These are phyloP conservation scores for Albula goreensis DNA, from an alignment of 2,113 vertebrate species.

Conservation along the genomic window DNA sequence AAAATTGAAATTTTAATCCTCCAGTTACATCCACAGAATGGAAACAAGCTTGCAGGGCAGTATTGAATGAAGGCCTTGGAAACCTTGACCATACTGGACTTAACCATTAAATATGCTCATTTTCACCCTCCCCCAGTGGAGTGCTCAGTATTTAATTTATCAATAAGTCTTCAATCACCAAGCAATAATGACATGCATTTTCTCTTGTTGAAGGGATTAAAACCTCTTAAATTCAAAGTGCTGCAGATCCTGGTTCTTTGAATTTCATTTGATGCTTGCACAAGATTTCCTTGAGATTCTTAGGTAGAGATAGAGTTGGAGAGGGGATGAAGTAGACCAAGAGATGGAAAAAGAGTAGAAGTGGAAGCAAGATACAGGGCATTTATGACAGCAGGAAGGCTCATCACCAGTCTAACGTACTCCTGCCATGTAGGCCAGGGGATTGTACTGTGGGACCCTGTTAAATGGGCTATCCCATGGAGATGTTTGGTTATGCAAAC, in stretches of 20 bases:
- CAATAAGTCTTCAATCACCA: neutral
- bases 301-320: neutral
- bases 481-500: neutral
- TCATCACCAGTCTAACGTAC: neutral
- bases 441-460: neutral
- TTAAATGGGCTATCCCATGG: neutral
- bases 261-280: neutral
- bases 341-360: neutral
- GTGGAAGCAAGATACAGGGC: neutral
- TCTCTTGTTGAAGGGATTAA: neutral
- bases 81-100: neutral
- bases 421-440: neutral
- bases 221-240: neutral
- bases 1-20: neutral
- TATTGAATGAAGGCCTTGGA: neutral
- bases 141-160: neutral
- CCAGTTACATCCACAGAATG: neutral
- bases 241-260: neutral
- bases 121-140: neutral
- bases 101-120: neutral
- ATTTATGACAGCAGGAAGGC: neutral
- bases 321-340: neutral
- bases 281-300: neutral
- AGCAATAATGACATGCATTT: neutral
- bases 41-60: neutral